Evolutionary conservation across 1,140 invertebrate species (phyloP).

Genomic region (Aphelenchoides besseyi): DNA sequence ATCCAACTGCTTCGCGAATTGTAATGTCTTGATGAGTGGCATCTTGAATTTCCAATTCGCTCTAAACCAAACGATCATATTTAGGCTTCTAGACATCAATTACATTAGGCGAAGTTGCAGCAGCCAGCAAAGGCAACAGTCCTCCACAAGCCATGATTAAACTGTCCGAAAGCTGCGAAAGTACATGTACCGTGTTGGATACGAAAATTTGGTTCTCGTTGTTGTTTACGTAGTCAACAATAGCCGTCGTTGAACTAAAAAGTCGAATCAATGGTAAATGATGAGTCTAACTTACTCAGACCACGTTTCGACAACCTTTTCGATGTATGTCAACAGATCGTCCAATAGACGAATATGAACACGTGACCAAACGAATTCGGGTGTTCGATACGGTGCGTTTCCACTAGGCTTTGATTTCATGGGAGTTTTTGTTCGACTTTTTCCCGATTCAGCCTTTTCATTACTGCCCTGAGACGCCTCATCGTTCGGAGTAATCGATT

Average conservation of each 20-base stretch:
- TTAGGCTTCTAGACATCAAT: constrained; percentile 63
- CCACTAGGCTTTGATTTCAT: constrained; percentile 23
- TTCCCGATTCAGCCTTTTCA: constrained; percentile 18
- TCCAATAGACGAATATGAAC: constrained; percentile 93
- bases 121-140: constrained; percentile 87
- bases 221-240: constrained; percentile 96
- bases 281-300: constrained; percentile 67
- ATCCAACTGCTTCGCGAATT: constrained; percentile 91
- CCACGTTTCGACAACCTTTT: constrained; percentile 94
- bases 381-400: constrained; percentile 90
- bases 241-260: constrained; percentile 77
- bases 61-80: constrained; percentile 69
- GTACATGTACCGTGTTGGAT: constrained; percentile 96
- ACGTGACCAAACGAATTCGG: constrained; percentile 98
- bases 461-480: too few species aligned
- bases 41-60: constrained; percentile 94
- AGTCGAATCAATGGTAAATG: constrained; percentile 10
- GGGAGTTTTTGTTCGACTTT: constrained; percentile 20
- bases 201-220: constrained; percentile 97
- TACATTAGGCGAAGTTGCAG: constrained; percentile 96
- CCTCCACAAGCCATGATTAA: constrained; percentile 98
- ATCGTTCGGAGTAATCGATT: too few species aligned
- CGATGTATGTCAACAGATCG: constrained; percentile 91
- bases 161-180: constrained; percentile 96
- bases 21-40: constrained; percentile 92